phyloP scores from a whole-genome alignment of 2,113 vertebrate genomes.

The Pitta sordida region DNA sequence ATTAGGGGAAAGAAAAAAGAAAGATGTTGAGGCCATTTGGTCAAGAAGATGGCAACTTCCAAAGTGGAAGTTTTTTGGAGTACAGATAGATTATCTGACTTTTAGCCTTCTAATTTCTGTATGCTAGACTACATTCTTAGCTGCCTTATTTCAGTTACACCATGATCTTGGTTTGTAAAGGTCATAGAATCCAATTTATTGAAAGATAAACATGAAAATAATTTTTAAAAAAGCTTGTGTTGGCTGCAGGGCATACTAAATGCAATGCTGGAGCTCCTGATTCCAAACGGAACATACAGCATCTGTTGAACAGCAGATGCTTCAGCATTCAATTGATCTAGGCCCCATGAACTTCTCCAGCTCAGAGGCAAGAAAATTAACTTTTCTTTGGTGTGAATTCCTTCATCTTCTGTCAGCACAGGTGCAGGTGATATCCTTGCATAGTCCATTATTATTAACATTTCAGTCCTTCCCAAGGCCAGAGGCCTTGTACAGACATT shows the following conservation, averaged over 20 bases:
- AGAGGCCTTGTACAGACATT: neutral
- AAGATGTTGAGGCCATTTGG: neutral
- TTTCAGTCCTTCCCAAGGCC: neutral
- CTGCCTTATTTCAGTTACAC: neutral
- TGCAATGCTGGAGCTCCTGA: neutral
- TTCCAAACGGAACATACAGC: neutral
- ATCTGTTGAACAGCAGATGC: neutral
- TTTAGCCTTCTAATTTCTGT: neutral
- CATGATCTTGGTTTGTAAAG: neutral
- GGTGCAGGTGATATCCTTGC: neutral
- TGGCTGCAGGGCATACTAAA: neutral
- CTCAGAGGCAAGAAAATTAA: neutral
- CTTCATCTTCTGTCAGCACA: neutral
- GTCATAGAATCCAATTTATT: neutral
- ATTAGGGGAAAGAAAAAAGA: rapidly evolving
- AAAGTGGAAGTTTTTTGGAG: neutral
- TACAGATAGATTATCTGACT: neutral
- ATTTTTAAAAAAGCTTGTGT: neutral
- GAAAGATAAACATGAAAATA: neutral
- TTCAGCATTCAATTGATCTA: neutral
- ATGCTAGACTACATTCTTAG: neutral
- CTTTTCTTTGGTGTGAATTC: neutral
- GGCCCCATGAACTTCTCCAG: neutral
- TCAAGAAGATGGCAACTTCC: neutral
- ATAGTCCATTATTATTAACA: neutral